Evolutionary conservation across 2,888 invertebrate genomes (phyloP).

Genomic region (Cheilosia scutellata): DNA sequence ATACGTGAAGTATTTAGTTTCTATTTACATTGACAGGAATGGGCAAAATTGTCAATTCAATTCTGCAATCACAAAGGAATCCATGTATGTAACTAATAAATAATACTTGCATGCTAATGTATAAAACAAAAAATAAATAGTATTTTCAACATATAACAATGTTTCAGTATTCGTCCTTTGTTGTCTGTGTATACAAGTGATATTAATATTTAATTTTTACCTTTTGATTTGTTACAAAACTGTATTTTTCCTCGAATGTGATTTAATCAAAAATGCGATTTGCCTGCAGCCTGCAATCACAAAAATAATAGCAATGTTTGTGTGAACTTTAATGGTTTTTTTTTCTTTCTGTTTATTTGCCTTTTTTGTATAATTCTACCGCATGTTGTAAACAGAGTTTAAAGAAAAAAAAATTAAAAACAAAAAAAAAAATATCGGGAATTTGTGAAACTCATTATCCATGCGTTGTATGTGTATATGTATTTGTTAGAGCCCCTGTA

Average conservation of each 20-base stretch:
- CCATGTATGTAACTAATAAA: conserved; percentile 27
- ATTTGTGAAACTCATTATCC: conserved; percentile 54
- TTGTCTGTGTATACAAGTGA: background rate
- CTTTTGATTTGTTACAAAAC: background rate
- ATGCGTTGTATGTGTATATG: conserved; percentile 68
- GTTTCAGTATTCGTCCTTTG: background rate
- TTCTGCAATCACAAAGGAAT: background rate
- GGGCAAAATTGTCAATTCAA: too few relatives aligned
- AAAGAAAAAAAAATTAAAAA: conserved; percentile 2
- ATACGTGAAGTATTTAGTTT: too few relatives aligned
- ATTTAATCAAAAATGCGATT: conserved; percentile 33
- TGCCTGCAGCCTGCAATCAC: conserved; percentile 31
- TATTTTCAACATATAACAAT: background rate
- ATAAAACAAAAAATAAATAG: background rate
- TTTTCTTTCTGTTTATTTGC: conserved; percentile 4
- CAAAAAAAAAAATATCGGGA: conserved; percentile 22
- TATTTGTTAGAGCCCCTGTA: conserved; percentile 74
- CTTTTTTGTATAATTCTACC: conserved; percentile 23
- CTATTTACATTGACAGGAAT: too few relatives aligned
- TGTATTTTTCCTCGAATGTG: conserved; percentile 26
- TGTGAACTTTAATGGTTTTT: conserved; percentile 12
- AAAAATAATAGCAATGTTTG: conserved; percentile 13
- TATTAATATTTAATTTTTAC: conserved; percentile 2
- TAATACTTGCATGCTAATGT: conserved; percentile 28
- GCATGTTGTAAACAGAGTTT: conserved; percentile 55